Evolutionary conservation across 35 echinoderm and acorn worm genomes (phyloP).

Genomic region (Ptychodera flava): DNA sequence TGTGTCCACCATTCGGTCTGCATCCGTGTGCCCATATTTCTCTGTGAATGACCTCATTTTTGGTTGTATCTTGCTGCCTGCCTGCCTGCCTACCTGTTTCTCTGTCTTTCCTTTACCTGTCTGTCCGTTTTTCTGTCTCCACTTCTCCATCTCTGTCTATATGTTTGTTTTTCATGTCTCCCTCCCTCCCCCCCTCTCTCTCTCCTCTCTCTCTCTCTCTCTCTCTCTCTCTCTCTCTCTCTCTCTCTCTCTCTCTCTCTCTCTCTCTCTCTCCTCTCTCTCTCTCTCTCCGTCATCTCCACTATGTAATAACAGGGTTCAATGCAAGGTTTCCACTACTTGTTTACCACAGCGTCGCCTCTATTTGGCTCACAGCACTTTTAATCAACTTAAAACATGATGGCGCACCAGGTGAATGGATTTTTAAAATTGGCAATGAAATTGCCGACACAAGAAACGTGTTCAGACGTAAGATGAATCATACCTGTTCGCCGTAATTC

Average conservation of each 20-base stretch:
- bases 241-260: conserved; percentile 10
- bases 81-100: not conserved
- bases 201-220: not conserved
- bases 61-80: not conserved
- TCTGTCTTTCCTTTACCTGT: not conserved
- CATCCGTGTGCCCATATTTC: not conserved
- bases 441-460: too few relatives aligned
- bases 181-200: not conserved
- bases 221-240: not conserved
- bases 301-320: too few relatives aligned
- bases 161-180: not conserved
- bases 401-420: too few relatives aligned
- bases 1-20: not conserved
- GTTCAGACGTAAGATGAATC: too few relatives aligned
- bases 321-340: too few relatives aligned
- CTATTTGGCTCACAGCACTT: too few relatives aligned
- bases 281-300: not conserved
- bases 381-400: too few relatives aligned
- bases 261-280: not conserved
- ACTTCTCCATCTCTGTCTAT: not conserved
- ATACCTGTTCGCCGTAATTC: too few relatives aligned
- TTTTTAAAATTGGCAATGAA: too few relatives aligned
- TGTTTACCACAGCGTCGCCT: too few relatives aligned
- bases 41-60: not conserved
- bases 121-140: not conserved